These are phyloP conservation scores for Diloba caeruleocephala DNA, from an alignment of 2,888 invertebrate genomes.

Conservation along the genomic window DNA sequence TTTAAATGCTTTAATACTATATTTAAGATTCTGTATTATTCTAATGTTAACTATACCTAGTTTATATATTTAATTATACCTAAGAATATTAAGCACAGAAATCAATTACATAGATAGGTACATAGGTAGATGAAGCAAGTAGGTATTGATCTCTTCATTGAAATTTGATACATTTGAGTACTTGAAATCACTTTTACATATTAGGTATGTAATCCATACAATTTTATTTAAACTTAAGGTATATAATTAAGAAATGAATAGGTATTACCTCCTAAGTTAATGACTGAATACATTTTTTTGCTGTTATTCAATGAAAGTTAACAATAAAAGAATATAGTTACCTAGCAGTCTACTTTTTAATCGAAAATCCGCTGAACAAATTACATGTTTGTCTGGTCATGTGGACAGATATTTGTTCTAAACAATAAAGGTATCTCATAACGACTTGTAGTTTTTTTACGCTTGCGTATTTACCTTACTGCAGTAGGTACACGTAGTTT, in stretches of 20 bases:
- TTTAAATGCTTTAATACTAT: constrained; percentile 53
- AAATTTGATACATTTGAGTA: constrained; percentile 43
- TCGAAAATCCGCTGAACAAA: constrained; percentile 37
- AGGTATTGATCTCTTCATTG: constrained; percentile 24
- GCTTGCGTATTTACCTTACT: background rate
- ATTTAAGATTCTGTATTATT: constrained; percentile 37
- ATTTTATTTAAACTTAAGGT: constrained; percentile 37
- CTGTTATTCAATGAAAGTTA: constrained; percentile 50
- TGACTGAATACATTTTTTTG: constrained; percentile 57
- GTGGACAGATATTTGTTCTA: constrained; percentile 45
- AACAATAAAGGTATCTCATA: constrained; percentile 53
- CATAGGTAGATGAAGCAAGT: constrained; percentile 19
- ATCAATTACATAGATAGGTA: constrained; percentile 36
- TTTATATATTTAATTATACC: constrained; percentile 13
- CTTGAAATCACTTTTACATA: constrained; percentile 24
- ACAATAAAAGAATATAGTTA: constrained; percentile 33
- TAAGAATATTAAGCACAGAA: constrained; percentile 42
- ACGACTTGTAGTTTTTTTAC: constrained; percentile 35
- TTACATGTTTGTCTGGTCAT: constrained; percentile 32
- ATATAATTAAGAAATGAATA: constrained; percentile 39
- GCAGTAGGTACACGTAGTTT: background rate
- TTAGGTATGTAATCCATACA: constrained; percentile 10
- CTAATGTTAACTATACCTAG: constrained; percentile 37
- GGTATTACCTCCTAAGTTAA: constrained; percentile 46
- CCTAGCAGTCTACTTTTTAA: constrained; percentile 44